A percentile compares a stretch with the other conserved stretches of the same genome.
phyloP scores from a whole-genome alignment of 1,140 invertebrate species.

The Holotrichia oblita region DNA sequence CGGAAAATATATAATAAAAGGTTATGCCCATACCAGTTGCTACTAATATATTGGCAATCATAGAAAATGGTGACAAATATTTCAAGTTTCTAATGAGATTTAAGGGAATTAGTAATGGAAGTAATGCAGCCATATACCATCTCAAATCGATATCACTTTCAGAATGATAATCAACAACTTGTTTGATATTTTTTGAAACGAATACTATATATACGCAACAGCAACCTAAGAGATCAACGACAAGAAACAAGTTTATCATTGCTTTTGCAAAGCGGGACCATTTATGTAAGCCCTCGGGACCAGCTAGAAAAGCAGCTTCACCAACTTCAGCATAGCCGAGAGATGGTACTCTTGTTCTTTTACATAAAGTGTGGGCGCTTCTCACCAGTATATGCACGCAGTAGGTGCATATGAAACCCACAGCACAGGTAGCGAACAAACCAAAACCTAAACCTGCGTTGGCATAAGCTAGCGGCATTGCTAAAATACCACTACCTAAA shows the following conservation, averaged over 20 bases:
- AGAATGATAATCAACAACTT: constrained; percentile 75
- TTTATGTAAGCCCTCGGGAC: constrained; percentile 74
- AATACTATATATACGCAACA: constrained; percentile 99
- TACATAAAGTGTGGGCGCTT: constrained; percentile 77
- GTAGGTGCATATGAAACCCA: constrained; percentile 83
- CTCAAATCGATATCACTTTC: constrained; percentile 67
- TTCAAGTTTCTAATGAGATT: constrained; percentile 87
- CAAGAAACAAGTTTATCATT: constrained; percentile 86
- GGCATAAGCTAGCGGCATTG: constrained; percentile 90
- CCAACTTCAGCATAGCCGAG: constrained; percentile 86
- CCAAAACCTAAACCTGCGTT: constrained; percentile 86
- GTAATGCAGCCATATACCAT: constrained; percentile 77
- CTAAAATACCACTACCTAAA: constrained; percentile 89
- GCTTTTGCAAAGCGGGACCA: constrained; percentile 81
- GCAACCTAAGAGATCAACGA: constrained; percentile 95
- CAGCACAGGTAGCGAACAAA: constrained; percentile 75
- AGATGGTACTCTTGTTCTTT: constrained; percentile 75
- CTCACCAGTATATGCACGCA: constrained; percentile 86
- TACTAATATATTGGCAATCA: constrained; percentile 77
- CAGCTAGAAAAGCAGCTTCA: constrained; percentile 81
- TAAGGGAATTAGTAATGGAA: constrained; percentile 77
- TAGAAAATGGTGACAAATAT: constrained; percentile 76
- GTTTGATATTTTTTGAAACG: constrained; percentile 85
- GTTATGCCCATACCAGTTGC: constrained; percentile 75
- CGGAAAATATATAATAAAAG: constrained; percentile 85